Evolutionary conservation across 2,113 vertebrate species (phyloP), one percentile per base, ranked within the genome.

Genomic region (Anhinga rufa): DNA sequence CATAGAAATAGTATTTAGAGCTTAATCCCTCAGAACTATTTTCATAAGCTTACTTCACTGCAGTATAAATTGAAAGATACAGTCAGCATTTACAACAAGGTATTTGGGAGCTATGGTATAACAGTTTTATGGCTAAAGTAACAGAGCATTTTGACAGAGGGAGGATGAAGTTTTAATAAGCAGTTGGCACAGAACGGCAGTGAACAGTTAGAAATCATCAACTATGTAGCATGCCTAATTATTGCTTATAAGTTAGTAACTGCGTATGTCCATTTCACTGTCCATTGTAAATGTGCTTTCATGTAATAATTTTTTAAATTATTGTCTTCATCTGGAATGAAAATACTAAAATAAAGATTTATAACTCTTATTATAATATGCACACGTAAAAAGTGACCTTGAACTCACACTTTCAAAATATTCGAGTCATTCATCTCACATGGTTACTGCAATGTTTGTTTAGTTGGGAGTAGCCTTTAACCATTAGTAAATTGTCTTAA

Each of bases 1-100:
- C 89, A 92, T 20, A 91, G 89, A 95, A 97, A 95, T 3, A 96
- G 82, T 80, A 93, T 89, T 95, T 95, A 91, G 84, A 93, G 58
- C 84, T 95, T 96, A 97, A 97, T 95, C 95, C 96, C 89, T 90
- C 74, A 86, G 74, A 94, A 95, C 91, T 92, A 82, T 90, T 95
- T 97, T 95, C 94, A 91, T 86, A 89, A 95, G 81, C 96, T 92
- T 88, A 90, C 86, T 90, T 85, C 78, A 91, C 75, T 88, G 78
- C 81, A 86, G 70, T 80, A 82, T 74, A 95, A 97, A 97, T 72
- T 95, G 94, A 96, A 92, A 95, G 84, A 94, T 94, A 97, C 57
- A 90, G 92, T 82, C 86, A 90, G 89, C 89, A 90, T 96, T 96
- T 92, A 83, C 74, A 97, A 94, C 84, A 87, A 82, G 92, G 84